A percentile compares a stretch with the other conserved stretches of the same genome.
These are phyloP conservation scores for Palythoa grandis DNA, from an alignment of 92 coral and sea anemone genomes.

Conservation along the genomic window DNA sequence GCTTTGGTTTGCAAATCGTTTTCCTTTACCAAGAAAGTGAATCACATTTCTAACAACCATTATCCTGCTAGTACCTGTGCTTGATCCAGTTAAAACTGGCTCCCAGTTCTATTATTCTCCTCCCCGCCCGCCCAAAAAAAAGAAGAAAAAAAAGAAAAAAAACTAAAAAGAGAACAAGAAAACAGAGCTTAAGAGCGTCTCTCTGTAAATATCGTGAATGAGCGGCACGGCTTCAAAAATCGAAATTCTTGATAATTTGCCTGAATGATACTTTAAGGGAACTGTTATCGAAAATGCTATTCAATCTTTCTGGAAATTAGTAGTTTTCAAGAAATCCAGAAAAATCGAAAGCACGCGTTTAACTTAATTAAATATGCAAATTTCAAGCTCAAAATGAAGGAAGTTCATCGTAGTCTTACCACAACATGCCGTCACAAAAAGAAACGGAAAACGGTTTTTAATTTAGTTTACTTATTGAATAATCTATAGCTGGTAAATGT, in stretches of 20 bases:
- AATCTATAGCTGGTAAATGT: not conserved
- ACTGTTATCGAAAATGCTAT: conserved; percentile 34
- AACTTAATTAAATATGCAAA: conserved; percentile 34
- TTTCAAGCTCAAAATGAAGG: conserved; percentile 13
- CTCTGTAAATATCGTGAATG: conserved; percentile 20
- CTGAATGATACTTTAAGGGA: conserved; percentile 33
- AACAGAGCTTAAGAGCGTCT: too few relatives aligned
- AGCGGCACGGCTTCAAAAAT: conserved; percentile 51
- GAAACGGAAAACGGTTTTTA: not conserved
- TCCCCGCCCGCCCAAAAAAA: too few relatives aligned
- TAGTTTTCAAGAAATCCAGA: not conserved
- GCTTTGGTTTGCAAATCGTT: too few relatives aligned
- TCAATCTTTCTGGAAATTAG: conserved; percentile 8
- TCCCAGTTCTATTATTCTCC: too few relatives aligned
- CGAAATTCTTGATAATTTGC: conserved; percentile 48
- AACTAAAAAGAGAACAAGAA: too few relatives aligned
- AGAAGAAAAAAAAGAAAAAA: too few relatives aligned
- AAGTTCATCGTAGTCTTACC: not conserved
- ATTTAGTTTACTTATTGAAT: conserved; percentile 13
- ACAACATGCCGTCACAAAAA: conserved; percentile 1
- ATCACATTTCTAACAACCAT: too few relatives aligned
- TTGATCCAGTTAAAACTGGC: too few relatives aligned
- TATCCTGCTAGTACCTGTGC: too few relatives aligned
- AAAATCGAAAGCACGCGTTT: conserved; percentile 14
- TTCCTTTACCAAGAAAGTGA: too few relatives aligned